Percentiles rank a stretch among this genome's conserved stretches.
phyloP scores from a whole-genome alignment of 1,140 invertebrate species.

The Drosophila sechellia region DNA sequence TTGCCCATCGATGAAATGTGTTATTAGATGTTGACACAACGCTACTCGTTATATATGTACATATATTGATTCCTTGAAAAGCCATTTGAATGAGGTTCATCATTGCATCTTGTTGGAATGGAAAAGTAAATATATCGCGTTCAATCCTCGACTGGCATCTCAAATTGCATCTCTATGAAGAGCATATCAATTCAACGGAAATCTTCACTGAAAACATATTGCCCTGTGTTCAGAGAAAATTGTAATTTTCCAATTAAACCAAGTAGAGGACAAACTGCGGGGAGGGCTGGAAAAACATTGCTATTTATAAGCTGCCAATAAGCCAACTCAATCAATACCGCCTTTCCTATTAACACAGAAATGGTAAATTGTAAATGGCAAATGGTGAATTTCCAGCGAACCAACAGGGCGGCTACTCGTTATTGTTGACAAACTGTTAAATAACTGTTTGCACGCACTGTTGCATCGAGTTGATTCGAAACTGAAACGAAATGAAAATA shows the following conservation, averaged over 20 bases:
- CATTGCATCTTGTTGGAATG: too few relatives aligned
- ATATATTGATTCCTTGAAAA: neutral
- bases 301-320: constrained; percentile 26
- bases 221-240: neutral
- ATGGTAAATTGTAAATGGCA: constrained; percentile 2
- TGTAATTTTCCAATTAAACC: constrained; percentile 28
- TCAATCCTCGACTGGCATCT: neutral
- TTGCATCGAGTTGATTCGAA: constrained; percentile 37
- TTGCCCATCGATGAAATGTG: neutral
- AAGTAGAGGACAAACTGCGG: constrained; percentile 4
- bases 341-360: constrained; percentile 31
- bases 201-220: neutral
- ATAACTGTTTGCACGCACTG: constrained; percentile 37
- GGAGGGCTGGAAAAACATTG: neutral
- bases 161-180: neutral
- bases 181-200: neutral
- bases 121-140: too few relatives aligned
- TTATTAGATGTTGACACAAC: neutral
- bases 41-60: neutral
- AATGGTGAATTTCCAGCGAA: constrained; percentile 19
- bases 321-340: constrained; percentile 28
- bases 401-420: constrained; percentile 24
- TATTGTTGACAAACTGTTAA: constrained; percentile 39
- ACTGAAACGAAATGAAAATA: constrained; percentile 39
- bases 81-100: neutral